Conservation (phyloP, 1,140 invertebrate species). For the Nilaparvata lugens region DNA sequence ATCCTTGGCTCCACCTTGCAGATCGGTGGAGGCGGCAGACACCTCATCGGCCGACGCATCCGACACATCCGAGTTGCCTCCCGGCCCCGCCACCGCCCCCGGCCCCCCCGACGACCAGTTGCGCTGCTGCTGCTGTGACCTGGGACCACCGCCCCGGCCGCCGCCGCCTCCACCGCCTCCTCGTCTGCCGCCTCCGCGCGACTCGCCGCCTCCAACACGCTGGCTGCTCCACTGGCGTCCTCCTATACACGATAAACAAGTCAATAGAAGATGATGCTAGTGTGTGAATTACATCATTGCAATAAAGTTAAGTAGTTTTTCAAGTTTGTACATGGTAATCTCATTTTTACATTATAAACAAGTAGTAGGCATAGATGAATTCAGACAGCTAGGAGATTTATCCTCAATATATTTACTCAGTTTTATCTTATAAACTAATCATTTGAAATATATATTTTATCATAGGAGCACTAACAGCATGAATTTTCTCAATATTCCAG, state of each 20-base stretch:
- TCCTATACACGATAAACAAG: not conserved
- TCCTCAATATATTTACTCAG: no score
- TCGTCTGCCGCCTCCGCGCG: not conserved
- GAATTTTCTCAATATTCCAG: no score
- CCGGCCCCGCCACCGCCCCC: slow-evolving; percentile 30
- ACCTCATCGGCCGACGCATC: slow-evolving; percentile 47
- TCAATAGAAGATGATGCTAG: not conserved
- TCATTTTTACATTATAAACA: no score
- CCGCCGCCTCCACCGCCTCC: slow-evolving; percentile 13
- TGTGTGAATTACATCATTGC: no score
- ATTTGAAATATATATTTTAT: no score
- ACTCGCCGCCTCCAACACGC: not conserved
- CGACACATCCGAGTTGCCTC: slow-evolving; percentile 42
- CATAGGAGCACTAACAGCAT: no score
- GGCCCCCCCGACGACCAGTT: slow-evolving; percentile 28
- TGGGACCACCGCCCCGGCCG: slow-evolving; percentile 18
- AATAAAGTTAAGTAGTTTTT: no score
- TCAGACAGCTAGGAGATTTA: no score
- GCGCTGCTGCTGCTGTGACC: slow-evolving; percentile 14
- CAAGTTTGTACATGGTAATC: no score
- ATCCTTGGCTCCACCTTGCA: slow-evolving; percentile 38
- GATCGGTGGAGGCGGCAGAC: slow-evolving; percentile 38
- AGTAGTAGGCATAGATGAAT: no score
- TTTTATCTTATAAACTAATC: no score
- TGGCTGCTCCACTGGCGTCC: slow-evolving; percentile 1